Conservation (phyloP, 1,140 invertebrate species). For the Drosophila ironensis region DNA sequence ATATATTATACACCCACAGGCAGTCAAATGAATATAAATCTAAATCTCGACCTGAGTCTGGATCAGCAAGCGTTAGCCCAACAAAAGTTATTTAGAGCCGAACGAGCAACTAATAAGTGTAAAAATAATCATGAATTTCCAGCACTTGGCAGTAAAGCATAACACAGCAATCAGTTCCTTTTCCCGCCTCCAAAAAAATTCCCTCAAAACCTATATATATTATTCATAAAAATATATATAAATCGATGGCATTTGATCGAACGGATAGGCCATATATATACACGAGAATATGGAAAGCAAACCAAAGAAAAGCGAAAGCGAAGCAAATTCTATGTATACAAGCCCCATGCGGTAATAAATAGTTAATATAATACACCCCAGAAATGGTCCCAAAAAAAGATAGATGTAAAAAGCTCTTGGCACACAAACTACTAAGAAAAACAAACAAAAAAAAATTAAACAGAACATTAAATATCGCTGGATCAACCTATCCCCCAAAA, state of each 20-base stretch:
- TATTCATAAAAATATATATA: slow-evolving; percentile 1
- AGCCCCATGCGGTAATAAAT: neutral
- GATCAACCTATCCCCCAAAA: slow-evolving; percentile 2
- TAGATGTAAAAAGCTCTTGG: slow-evolving; percentile 38
- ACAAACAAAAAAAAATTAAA: slow-evolving; percentile 9
- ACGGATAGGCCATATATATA: slow-evolving; percentile 10
- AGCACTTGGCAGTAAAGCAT: slow-evolving; percentile 1
- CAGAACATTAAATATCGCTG: slow-evolving; percentile 21
- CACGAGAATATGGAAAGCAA: neutral
- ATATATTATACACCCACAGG: slow-evolving; percentile 12
- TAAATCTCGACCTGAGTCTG: neutral
- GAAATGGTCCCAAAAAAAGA: neutral
- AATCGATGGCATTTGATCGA: neutral
- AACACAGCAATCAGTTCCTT: slow-evolving; percentile 22
- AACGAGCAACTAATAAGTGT: slow-evolving; percentile 50
- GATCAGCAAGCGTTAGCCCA: slow-evolving; percentile 18
- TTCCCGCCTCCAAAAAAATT: slow-evolving; percentile 2
- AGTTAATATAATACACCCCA: neutral
- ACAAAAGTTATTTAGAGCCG: slow-evolving; percentile 29
- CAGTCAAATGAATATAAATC: neutral
- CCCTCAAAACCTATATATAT: slow-evolving; percentile 41
- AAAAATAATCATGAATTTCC: slow-evolving; percentile 37
- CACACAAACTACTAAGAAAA: slow-evolving; percentile 12
- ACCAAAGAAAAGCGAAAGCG: neutral
- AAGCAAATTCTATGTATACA: slow-evolving; percentile 2